Evolutionary conservation across 2,888 invertebrate species (phyloP).

Genomic region (Phalera bucephala): DNA sequence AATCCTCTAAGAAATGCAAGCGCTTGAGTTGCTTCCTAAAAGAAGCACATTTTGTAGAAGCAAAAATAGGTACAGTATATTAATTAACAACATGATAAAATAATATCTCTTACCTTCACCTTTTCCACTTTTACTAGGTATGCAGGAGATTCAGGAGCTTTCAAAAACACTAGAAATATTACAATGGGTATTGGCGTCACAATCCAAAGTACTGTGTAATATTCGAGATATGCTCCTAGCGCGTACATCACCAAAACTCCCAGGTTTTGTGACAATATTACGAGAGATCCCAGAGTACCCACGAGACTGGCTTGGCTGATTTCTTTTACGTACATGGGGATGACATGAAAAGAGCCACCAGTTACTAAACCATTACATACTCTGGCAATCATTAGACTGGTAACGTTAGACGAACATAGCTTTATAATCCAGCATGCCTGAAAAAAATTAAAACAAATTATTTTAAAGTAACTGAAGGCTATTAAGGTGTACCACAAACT

Average conservation of each 20-base stretch:
- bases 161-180: constrained; percentile 45
- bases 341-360: constrained; percentile 54
- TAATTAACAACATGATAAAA: background rate
- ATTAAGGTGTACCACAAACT: too few species aligned
- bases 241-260: constrained; percentile 57
- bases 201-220: constrained; percentile 48
- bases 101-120: constrained; percentile 41
- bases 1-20: constrained; percentile 25
- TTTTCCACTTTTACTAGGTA: constrained; percentile 56
- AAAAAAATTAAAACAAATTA: background rate
- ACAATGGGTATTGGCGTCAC: constrained; percentile 44
- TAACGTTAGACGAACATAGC: constrained; percentile 36
- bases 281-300: constrained; percentile 52
- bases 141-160: constrained; percentile 64
- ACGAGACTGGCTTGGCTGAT: constrained; percentile 60
- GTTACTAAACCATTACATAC: constrained; percentile 49
- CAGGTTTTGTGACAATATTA: constrained; percentile 48
- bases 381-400: constrained; percentile 47
- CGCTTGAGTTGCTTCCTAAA: background rate
- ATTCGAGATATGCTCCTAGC: constrained; percentile 54
- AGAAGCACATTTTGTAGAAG: too few species aligned
- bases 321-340: constrained; percentile 61
- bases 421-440: constrained; percentile 61
- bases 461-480: background rate
- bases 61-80: too few species aligned